phyloP scores from a whole-genome alignment of 2,797 vertebrate genomes.

The Sebastes nivosus region DNA sequence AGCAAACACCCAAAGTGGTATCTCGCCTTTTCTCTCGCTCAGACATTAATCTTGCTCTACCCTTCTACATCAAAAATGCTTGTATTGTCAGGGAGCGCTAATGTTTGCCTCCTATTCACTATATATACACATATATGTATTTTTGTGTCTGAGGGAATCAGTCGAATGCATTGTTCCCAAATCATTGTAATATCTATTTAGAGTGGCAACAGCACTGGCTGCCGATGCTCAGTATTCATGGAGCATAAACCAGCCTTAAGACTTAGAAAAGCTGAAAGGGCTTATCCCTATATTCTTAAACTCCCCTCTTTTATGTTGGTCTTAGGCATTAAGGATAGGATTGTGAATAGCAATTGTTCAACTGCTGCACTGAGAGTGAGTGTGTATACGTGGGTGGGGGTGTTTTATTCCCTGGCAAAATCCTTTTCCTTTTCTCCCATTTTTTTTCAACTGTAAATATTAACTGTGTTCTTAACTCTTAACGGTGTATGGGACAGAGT shows the following conservation, averaged over 20 bases:
- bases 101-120: slow-evolving; percentile 85
- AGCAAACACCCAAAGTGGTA: slow-evolving; percentile 85
- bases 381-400: slow-evolving; percentile 86
- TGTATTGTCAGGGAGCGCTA: slow-evolving; percentile 82
- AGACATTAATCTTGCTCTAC: slow-evolving; percentile 88
- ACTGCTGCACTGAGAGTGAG: slow-evolving; percentile 83
- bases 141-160: slow-evolving; percentile 86
- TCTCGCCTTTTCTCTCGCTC: slow-evolving; percentile 82
- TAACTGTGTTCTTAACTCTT: slow-evolving; percentile 87
- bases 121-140: slow-evolving; percentile 85
- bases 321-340: slow-evolving; percentile 90
- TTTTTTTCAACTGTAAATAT: slow-evolving; percentile 84
- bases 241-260: slow-evolving; percentile 88
- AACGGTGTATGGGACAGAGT: slow-evolving; percentile 83
- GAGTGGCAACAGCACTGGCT: slow-evolving; percentile 86
- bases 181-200: slow-evolving; percentile 92
- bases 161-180: slow-evolving; percentile 85
- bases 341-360: slow-evolving; percentile 90
- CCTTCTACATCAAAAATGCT: slow-evolving; percentile 82
- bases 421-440: slow-evolving; percentile 77
- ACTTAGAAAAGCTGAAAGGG: slow-evolving; percentile 88
- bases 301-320: slow-evolving; percentile 88
- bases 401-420: slow-evolving; percentile 84
- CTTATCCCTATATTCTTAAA: slow-evolving; percentile 91
- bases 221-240: slow-evolving; percentile 85